Percentiles rank a stretch among this genome's conserved stretches.
Conservation (phyloP, 1,140 invertebrate species). For the Metaphire vulgaris region DNA sequence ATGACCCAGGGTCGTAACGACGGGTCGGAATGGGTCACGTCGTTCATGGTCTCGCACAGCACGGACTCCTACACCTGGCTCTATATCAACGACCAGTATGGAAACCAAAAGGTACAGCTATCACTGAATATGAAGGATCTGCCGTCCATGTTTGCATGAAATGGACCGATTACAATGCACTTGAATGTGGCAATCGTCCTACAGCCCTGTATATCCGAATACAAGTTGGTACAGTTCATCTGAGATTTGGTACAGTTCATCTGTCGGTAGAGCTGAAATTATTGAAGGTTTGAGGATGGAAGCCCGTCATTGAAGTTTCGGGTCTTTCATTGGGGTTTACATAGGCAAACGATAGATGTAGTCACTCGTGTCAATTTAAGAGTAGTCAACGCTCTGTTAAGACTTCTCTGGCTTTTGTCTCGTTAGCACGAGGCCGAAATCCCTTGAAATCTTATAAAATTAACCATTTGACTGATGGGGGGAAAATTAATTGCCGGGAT, state of each 20-base stretch:
- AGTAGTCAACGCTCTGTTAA: too few species aligned
- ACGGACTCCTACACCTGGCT: conserved; percentile 56
- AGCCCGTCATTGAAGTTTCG: too few species aligned
- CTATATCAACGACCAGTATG: conserved; percentile 54
- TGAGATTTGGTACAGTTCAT: neutral
- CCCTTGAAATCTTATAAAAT: too few species aligned
- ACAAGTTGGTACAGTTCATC: neutral
- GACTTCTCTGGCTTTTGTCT: too few species aligned
- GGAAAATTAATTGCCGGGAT: too few species aligned
- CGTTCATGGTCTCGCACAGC: conserved; percentile 56
- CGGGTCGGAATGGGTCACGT: conserved; percentile 55
- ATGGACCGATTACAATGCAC: neutral
- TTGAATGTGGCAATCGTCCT: neutral
- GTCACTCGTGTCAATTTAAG: too few species aligned
- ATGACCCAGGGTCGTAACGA: conserved; percentile 57
- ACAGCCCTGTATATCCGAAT: neutral
- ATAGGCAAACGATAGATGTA: too few species aligned
- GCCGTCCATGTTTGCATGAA: neutral
- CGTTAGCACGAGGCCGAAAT: too few species aligned
- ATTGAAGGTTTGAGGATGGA: too few species aligned
- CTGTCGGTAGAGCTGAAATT: neutral
- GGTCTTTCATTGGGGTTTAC: too few species aligned
- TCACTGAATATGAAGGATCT: too few species aligned
- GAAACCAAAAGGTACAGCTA: conserved; percentile 55
- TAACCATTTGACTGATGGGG: too few species aligned